Evolutionary conservation across 2,888 invertebrate genomes (phyloP).

Genomic region (Nomada hirtipes): DNA sequence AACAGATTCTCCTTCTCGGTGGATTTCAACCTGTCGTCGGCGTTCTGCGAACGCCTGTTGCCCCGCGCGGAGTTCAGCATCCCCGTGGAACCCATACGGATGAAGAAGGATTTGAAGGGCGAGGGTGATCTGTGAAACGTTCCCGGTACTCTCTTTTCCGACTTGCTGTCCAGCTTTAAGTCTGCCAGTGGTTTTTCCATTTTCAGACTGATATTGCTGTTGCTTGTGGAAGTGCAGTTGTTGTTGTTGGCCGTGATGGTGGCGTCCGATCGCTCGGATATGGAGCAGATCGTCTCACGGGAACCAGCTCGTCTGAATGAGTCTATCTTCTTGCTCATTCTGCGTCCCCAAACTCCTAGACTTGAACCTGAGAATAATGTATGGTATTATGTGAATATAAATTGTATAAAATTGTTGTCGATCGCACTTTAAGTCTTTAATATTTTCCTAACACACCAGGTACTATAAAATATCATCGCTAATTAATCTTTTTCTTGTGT

Average conservation of each 20-base stretch:
- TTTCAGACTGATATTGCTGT: conserved; percentile 65
- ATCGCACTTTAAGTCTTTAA: not conserved
- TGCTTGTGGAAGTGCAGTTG: conserved; percentile 66
- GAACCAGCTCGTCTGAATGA: conserved; percentile 89
- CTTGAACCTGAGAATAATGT: conserved; percentile 68
- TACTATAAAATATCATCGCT: no score
- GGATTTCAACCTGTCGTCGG: conserved; percentile 84
- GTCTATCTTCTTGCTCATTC: conserved; percentile 92
- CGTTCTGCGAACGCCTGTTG: conserved; percentile 82
- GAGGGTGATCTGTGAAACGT: conserved; percentile 87
- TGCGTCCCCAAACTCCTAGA: conserved; percentile 88
- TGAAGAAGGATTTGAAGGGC: conserved; percentile 90
- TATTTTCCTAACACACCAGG: no score
- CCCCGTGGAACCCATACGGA: conserved; percentile 91
- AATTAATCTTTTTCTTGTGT: no score
- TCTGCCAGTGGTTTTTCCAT: conserved; percentile 67
- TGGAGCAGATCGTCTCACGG: conserved; percentile 85
- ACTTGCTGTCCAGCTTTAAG: conserved; percentile 67
- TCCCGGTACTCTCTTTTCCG: conserved; percentile 78
- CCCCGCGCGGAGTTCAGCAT: conserved; percentile 88
- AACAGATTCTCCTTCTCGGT: conserved; percentile 86
- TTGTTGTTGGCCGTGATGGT: conserved; percentile 64
- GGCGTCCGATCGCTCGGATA: conserved; percentile 82
- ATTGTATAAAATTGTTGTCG: not conserved
- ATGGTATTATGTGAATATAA: not conserved